phyloP scores from a whole-genome alignment of 2,888 invertebrate genomes.

The Tetranychus piercei region DNA sequence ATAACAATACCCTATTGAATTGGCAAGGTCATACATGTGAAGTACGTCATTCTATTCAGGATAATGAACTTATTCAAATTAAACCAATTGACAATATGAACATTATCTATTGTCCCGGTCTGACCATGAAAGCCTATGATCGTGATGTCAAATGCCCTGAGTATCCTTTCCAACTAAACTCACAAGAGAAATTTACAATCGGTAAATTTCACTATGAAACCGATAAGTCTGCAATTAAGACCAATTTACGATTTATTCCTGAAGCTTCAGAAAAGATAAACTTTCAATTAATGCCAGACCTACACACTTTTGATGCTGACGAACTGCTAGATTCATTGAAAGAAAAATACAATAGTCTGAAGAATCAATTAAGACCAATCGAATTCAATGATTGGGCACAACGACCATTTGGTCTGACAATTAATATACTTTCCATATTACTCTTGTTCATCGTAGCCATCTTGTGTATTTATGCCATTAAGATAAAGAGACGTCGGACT shows the following conservation, averaged over 20 bases:
- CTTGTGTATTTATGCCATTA: too few relatives aligned
- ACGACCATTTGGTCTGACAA: too few relatives aligned
- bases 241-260: background rate
- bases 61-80: background rate
- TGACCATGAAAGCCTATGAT: background rate
- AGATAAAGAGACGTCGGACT: too few relatives aligned
- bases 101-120: background rate
- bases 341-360: too few relatives aligned
- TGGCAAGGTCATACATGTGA: background rate
- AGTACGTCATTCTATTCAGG: background rate
- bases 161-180: background rate
- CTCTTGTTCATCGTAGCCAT: too few relatives aligned
- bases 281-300: too few relatives aligned
- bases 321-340: too few relatives aligned
- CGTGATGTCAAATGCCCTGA: background rate
- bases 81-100: background rate
- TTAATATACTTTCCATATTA: too few relatives aligned
- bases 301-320: too few relatives aligned
- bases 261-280: background rate
- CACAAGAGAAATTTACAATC: background rate
- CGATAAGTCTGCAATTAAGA: background rate
- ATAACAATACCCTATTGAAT: background rate
- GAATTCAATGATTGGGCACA: too few relatives aligned
- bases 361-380: too few relatives aligned
- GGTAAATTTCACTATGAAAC: background rate